phyloP scores from a whole-genome alignment of 1,140 invertebrate species.

The Zaprionus capensis region DNA sequence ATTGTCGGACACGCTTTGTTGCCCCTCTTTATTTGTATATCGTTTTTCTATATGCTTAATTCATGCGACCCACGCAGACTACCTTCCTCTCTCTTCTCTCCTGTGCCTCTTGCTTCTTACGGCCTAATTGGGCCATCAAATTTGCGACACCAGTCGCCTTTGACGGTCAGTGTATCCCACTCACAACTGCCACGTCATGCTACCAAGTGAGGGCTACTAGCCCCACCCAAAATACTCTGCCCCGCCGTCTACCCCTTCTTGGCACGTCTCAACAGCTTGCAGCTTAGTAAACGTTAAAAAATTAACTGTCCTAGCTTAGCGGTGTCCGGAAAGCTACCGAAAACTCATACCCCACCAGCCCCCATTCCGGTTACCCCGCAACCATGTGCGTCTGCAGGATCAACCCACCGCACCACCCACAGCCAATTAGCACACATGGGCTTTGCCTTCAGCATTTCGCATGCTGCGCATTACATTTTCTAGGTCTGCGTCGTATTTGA shows the following conservation, averaged over 20 bases:
- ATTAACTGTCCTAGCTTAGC: constrained; percentile 2
- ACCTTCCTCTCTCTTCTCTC: too few species aligned
- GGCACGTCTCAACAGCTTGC: not conserved
- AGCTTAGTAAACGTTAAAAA: constrained; percentile 4
- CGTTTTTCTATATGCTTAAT: constrained; percentile 1
- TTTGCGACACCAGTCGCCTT: not conserved
- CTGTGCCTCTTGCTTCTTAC: not conserved
- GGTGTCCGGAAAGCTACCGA: not conserved
- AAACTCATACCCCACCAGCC: not conserved
- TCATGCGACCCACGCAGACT: not conserved
- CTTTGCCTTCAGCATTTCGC: constrained; percentile 48
- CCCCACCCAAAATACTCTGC: not conserved
- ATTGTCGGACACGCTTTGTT: constrained; percentile 1
- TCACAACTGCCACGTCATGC: constrained; percentile 2
- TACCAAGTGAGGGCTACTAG: not conserved
- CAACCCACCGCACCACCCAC: constrained; percentile 27
- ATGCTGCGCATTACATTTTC: constrained; percentile 62
- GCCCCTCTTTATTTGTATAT: not conserved
- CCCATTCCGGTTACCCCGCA: not conserved
- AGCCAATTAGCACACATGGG: constrained; percentile 63
- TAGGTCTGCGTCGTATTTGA: constrained; percentile 56
- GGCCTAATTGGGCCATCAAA: constrained; percentile 3
- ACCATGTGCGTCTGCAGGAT: not conserved
- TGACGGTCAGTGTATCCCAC: not conserved
- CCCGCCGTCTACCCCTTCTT: not conserved